phyloP scores from a whole-genome alignment of 2,113 vertebrate genomes.

The Nannospalax galili region DNA sequence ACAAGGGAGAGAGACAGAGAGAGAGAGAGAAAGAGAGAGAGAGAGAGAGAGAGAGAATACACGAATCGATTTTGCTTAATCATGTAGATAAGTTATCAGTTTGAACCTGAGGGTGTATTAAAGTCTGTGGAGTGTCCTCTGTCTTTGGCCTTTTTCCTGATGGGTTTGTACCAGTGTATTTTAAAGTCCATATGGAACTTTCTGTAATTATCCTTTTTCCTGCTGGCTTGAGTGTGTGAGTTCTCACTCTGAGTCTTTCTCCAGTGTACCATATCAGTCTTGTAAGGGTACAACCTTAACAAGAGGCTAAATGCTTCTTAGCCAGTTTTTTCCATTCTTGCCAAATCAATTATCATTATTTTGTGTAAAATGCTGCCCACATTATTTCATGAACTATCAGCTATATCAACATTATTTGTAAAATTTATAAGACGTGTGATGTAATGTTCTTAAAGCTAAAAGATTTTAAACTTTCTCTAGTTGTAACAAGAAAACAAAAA shows the following conservation, averaged over 20 bases:
- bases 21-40: not conserved
- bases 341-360: not conserved
- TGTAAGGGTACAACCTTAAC: not conserved
- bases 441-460: constrained; percentile 17
- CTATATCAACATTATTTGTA: not conserved
- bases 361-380: not conserved
- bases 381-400: not conserved
- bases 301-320: not conserved
- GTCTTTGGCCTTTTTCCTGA: no score
- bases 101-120: not conserved
- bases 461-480: not conserved
- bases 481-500: not conserved
- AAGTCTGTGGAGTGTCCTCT: no score
- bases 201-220: not conserved
- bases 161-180: not conserved
- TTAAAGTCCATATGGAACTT: not conserved
- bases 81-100: not conserved
- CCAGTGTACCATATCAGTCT: not conserved
- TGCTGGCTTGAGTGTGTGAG: not conserved
- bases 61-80: not conserved
- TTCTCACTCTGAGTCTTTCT: not conserved
- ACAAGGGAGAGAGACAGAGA: not conserved
- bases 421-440: not conserved
- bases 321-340: not conserved
- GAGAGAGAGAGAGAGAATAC: no score